Evolutionary conservation across 2,797 vertebrate genomes (phyloP), one percentile per base, ranked within the genome.

Genomic region (Thripadectes ignobilis): DNA sequence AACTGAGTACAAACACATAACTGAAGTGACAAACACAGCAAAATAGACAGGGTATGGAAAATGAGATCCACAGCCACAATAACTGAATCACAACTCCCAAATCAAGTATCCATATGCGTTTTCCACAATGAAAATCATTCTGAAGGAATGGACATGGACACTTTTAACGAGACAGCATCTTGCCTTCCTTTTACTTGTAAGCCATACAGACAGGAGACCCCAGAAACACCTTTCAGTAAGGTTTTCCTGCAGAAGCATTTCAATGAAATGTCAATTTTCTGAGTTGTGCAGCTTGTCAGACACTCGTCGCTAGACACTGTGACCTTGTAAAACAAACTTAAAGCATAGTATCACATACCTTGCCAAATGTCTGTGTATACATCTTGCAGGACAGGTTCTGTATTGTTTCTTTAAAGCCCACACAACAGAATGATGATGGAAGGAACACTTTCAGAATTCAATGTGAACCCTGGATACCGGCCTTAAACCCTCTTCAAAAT

Each of bases 401-500:
- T 6, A 22, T 3, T 24, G 46, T 27, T 83, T 79, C 73, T 51
- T 13, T 48, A n/a, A 82, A 83, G 13, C 14, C 66, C 76, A 65
- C 2, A 62, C 12, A 57, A 69, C 34, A 89, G 51, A 46, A 48
- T 21, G 34, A 52, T 49, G 48, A 34, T 55, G 45, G 30, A 65
- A 68, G 43, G 22, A 78, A 36, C 0, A 6, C 27, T 24, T 69
- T 65, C 30, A 41, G 48, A 46, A 68, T 55, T 11, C 62, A 45
- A 0, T 0, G 1, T 19, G 43, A 75, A 51, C 48, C 32, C 15
- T 6, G 1, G 5, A 26, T 1, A 26, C 1, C 6, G 1, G 30
- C 22, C 26, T 43, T 12, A n/a, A 22, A 12, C 43, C 55, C 30
- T 57, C 51, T 77, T 45, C 38, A 57, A 68, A 86, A 51, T 6